Conservation (phyloP, 2,888 invertebrate species). For the Boloria euphrosyne region DNA sequence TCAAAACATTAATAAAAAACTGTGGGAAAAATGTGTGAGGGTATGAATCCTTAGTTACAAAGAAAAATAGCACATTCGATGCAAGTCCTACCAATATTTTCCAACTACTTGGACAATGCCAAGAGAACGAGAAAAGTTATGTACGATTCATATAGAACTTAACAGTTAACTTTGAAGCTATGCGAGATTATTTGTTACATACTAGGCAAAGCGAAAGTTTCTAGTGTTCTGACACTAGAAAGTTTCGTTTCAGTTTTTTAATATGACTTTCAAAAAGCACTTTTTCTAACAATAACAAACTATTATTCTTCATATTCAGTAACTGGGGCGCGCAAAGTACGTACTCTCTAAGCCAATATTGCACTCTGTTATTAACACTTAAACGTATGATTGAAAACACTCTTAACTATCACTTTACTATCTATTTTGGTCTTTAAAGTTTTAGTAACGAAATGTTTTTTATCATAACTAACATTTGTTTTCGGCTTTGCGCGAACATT, state of each 20-base stretch:
- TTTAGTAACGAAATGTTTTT: too few relatives aligned
- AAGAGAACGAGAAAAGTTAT: too few relatives aligned
- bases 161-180: neutral
- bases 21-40: too few relatives aligned
- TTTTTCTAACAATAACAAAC: conserved; percentile 16
- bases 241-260: conserved; percentile 7
- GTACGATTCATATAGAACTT: too few relatives aligned
- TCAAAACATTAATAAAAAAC: too few relatives aligned
- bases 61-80: too few relatives aligned
- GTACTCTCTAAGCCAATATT: conserved; percentile 28
- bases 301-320: conserved; percentile 18
- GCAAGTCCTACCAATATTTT: too few relatives aligned
- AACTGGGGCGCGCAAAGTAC: conserved; percentile 16
- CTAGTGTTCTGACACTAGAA: conserved; percentile 7
- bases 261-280: conserved; percentile 21
- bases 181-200: neutral
- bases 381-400: conserved; percentile 12
- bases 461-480: too few relatives aligned
- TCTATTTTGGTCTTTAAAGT: too few relatives aligned
- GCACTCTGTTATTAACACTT: conserved; percentile 20
- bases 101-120: too few relatives aligned
- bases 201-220: conserved; percentile 5
- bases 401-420: neutral
- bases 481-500: too few relatives aligned
- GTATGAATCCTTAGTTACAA: too few relatives aligned